phyloP scores from a whole-genome alignment of 2,888 invertebrate species.

The Boloria euphrosyne region DNA sequence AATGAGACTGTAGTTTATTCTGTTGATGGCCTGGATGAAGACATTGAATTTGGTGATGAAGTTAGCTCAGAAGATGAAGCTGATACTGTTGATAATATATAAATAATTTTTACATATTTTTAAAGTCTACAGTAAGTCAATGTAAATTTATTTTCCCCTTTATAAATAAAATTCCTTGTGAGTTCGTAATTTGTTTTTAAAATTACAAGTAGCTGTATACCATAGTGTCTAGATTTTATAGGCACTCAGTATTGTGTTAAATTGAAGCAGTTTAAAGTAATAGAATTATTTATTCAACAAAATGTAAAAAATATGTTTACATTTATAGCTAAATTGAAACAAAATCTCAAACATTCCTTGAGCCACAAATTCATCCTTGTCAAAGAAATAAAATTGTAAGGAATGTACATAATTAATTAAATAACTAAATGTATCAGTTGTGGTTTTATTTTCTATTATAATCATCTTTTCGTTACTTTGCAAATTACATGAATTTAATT shows the following conservation, averaged over 20 bases:
- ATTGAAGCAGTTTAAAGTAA: slow-evolving; percentile 40
- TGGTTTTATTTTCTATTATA: slow-evolving; percentile 34
- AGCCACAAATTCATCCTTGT: slow-evolving; percentile 44
- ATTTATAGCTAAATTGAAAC: slow-evolving; percentile 35
- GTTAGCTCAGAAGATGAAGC: slow-evolving; percentile 95
- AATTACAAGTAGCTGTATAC: slow-evolving; percentile 52
- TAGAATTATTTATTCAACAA: slow-evolving; percentile 45
- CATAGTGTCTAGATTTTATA: slow-evolving; percentile 49
- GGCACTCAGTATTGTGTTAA: slow-evolving; percentile 50
- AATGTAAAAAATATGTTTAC: slow-evolving; percentile 52
- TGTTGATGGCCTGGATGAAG: slow-evolving; percentile 97
- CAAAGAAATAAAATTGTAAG: slow-evolving; percentile 54
- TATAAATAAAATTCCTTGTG: slow-evolving; percentile 69
- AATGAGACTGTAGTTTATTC: slow-evolving; percentile 97
- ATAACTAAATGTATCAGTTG: slow-evolving; percentile 55
- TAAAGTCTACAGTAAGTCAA: slow-evolving; percentile 73
- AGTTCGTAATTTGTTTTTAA: slow-evolving; percentile 62
- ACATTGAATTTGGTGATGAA: slow-evolving; percentile 98
- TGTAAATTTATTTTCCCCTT: slow-evolving; percentile 77
- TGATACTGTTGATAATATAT: slow-evolving; percentile 87
- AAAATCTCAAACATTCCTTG: slow-evolving; percentile 69
- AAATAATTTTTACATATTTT: slow-evolving; percentile 52
- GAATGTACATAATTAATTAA: slow-evolving; percentile 79
- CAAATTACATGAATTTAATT: not conserved
- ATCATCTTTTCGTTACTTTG: not conserved